These are phyloP conservation scores for Leptatherina wallacei DNA, from an alignment of 2,797 vertebrate species.

Conservation along the genomic window DNA sequence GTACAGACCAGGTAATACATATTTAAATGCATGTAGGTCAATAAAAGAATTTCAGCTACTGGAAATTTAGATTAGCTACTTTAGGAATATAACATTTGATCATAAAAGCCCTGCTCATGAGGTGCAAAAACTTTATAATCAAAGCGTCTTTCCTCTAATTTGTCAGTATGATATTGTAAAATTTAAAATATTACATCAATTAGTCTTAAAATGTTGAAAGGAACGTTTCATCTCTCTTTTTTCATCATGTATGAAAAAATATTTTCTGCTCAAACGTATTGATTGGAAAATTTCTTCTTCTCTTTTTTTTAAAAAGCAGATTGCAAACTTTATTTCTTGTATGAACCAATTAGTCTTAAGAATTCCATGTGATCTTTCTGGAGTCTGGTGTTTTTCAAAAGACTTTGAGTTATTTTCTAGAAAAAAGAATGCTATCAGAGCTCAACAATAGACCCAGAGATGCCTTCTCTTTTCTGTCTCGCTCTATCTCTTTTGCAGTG, in stretches of 20 bases:
- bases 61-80: too few species aligned
- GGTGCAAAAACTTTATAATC: too few species aligned
- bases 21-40: too few species aligned
- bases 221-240: background rate
- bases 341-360: slow-evolving; percentile 1
- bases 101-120: too few species aligned
- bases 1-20: too few species aligned
- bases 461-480: background rate
- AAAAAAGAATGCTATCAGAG: background rate
- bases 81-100: too few species aligned
- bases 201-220: background rate
- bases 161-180: too few species aligned
- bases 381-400: background rate
- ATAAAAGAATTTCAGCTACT: too few species aligned
- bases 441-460: background rate
- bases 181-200: too few species aligned
- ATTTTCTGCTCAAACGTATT: background rate
- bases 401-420: background rate
- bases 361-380: background rate
- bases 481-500: too few species aligned
- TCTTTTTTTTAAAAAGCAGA: background rate
- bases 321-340: background rate
- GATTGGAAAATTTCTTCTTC: background rate
- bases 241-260: background rate
- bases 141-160: too few species aligned